phyloP scores from a whole-genome alignment of 2,113 vertebrate species.

The Pipa parva region DNA sequence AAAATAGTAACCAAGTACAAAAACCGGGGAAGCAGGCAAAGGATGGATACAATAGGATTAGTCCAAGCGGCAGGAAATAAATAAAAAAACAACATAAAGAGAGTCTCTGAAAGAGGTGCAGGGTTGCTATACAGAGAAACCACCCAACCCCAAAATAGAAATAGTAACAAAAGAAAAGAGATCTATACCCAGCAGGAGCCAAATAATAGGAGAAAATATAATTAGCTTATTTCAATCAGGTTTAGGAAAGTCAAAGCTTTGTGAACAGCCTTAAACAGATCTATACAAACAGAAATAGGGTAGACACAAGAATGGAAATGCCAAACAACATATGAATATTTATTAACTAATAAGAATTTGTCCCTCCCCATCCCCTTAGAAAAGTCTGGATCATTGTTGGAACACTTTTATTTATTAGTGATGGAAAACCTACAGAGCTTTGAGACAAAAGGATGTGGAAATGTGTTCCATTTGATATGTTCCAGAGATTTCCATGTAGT shows the following conservation, averaged over 20 bases:
- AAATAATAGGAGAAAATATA: conserved; percentile 31
- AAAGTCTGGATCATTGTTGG: no score
- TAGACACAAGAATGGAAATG: neutral
- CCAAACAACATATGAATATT: no score
- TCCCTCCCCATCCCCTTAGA: no score
- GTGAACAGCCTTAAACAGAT: neutral
- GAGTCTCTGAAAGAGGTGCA: conserved; percentile 26
- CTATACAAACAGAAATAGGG: neutral
- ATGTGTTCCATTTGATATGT: no score
- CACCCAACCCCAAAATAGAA: conserved; percentile 38
- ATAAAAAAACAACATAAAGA: conserved; percentile 23
- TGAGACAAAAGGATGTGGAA: no score
- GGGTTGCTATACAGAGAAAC: conserved; percentile 28
- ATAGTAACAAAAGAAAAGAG: conserved; percentile 20
- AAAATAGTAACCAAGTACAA: conserved; percentile 13
- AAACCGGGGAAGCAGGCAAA: conserved; percentile 22
- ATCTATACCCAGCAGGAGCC: conserved; percentile 20
- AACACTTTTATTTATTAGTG: no score
- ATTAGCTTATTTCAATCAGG: conserved; percentile 34
- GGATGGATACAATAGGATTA: conserved; percentile 37
- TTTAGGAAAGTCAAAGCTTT: neutral
- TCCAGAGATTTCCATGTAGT: no score
- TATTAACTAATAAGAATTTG: no score
- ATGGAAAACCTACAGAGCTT: no score
- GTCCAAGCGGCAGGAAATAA: conserved; percentile 32